Percentiles rank a stretch among this genome's conserved stretches.
Evolutionary conservation across 2,797 vertebrate species (phyloP).

Genomic region (Pogonophryne albipinna): DNA sequence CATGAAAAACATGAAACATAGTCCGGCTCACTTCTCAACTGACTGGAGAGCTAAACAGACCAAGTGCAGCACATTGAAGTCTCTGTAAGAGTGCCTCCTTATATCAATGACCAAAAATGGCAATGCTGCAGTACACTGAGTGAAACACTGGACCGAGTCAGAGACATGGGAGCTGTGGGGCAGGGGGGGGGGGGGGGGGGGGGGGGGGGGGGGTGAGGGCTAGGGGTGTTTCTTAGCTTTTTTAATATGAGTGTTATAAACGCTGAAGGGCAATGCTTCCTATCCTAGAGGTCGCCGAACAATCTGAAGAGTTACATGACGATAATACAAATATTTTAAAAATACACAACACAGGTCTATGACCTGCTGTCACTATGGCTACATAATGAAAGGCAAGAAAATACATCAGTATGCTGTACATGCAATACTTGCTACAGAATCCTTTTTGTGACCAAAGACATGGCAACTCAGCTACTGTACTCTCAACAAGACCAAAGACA

Average conservation of each 20-base stretch:
- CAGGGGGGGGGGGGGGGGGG: not conserved
- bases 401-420: not conserved
- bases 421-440: not conserved
- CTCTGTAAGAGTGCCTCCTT: not conserved
- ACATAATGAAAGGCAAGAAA: not conserved
- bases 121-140: not conserved
- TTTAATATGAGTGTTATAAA: not conserved
- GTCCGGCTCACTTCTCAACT: not conserved
- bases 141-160: slow-evolving; percentile 1
- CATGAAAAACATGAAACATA: not conserved
- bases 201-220: too few species aligned
- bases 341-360: too few species aligned
- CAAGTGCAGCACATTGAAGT: not conserved
- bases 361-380: not conserved
- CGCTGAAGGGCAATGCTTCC: too few species aligned
- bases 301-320: too few species aligned
- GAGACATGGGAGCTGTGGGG: not conserved
- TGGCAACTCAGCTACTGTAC: not conserved
- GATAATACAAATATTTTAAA: too few species aligned
- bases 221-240: too few species aligned
- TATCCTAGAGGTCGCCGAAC: too few species aligned
- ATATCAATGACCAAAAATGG: slow-evolving; percentile 44
- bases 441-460: not conserved
- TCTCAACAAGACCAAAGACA: not conserved
- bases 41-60: slow-evolving; percentile 3